Evolutionary conservation across 2,888 invertebrate genomes (phyloP), one percentile per base, ranked within the genome.

Genomic region (Lampropteryx suffumata): DNA sequence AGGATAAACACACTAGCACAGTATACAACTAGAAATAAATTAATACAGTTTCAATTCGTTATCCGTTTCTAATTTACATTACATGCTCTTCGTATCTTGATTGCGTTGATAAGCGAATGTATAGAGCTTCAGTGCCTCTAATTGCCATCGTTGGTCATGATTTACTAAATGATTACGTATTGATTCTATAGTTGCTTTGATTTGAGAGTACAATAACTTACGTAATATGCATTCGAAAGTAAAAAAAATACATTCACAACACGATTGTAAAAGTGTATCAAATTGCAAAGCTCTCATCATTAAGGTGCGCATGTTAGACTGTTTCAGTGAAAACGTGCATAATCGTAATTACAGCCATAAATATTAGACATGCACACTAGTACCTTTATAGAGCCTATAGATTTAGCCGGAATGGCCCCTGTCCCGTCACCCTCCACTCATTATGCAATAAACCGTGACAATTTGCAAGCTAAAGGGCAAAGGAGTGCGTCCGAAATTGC

Each of bases 261-360:
- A 69, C 69, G 67, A 72, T 76, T 73, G 75, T 77, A 77, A 83
- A 81, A 84, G 82, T 84, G 78, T 82, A 82, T 75, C 83, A 67
- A 82, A 83, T 83, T 73, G 73, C 72, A 69, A 72, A 76, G 60
- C 64, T 61, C 57, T 67, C 71, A 64, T 70, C 71, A 65, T 67
- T 66, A 60, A 65, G 59, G 61, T 45, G 52, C 48, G 58, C 49
- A 60, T 61, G 66, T 61, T 61, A 57, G 58, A 60, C 56, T 65
- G 59, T 67, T 67, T 55, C 55, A 61, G 59, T 61, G 56, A 67
- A 69, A 67, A 59, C 65, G 61, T 67, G 54, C 59, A 64, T 58
- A 64, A 53, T 57, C 57, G 57, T 56, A 64, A 69, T 65, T 65
- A 59, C 58, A 57, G 54, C 67, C 46, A 59, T 64, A 59, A 55